A percentile compares a stretch with the other conserved stretches of the same genome.
Conservation (phyloP, 2,113 vertebrate species). For the Sphyrna mokarran region DNA sequence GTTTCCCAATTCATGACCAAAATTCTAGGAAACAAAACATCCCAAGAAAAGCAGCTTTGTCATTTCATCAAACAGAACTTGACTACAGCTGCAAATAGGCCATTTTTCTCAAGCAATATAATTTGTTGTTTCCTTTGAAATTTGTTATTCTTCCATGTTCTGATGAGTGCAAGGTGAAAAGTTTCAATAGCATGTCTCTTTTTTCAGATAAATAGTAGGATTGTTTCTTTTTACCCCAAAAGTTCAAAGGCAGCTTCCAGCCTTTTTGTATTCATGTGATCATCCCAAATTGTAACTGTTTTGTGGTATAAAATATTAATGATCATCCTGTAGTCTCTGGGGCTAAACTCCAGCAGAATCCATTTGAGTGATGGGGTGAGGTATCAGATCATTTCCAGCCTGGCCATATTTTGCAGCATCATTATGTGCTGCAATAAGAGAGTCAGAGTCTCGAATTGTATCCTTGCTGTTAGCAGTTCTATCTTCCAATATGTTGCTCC, state of each 20-base stretch:
- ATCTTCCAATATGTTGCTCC: neutral
- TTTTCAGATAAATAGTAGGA: no score
- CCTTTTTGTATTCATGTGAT: no score
- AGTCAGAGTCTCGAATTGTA: neutral
- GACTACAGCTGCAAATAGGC: no score
- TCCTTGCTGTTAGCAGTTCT: neutral
- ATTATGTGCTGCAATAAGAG: neutral
- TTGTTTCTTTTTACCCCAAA: no score
- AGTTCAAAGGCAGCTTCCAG: no score
- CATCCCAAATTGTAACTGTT: neutral
- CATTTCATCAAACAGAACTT: no score
- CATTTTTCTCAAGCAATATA: no score
- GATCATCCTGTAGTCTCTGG: neutral
- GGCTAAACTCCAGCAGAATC: neutral
- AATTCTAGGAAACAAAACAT: neutral
- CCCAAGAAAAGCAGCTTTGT: neutral
- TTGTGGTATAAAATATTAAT: neutral
- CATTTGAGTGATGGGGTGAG: neutral
- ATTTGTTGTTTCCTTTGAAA: no score
- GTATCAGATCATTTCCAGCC: neutral
- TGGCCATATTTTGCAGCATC: neutral
- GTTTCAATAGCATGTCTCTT: no score
- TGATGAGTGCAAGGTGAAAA: no score
- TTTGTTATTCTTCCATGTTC: no score
- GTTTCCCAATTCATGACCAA: neutral